These are phyloP conservation scores for Apis cerana DNA, from an alignment of 1,140 invertebrate genomes.

Conservation along the genomic window DNA sequence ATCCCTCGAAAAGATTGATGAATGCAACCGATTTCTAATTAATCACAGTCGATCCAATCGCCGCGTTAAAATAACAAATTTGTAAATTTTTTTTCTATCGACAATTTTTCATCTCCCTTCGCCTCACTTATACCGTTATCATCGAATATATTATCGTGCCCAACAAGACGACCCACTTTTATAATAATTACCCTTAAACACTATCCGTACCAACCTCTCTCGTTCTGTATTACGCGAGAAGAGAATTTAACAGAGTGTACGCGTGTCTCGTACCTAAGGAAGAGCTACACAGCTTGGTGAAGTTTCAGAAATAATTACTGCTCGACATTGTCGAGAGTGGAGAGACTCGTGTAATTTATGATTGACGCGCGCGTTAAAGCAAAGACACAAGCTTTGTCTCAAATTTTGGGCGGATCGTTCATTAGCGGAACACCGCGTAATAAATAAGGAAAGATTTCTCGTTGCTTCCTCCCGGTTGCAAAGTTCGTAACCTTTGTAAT, in stretches of 20 bases:
- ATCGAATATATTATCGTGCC: no score
- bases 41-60: background rate
- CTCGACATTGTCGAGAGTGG: conserved; percentile 23
- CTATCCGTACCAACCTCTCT: no score
- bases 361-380: conserved; percentile 32
- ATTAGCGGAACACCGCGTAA: background rate
- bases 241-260: no score
- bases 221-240: no score
- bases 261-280: background rate
- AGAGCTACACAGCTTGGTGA: conserved; percentile 7
- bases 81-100: no score
- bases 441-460: background rate
- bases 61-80: no score
- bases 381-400: conserved; percentile 16
- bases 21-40: background rate
- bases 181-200: no score
- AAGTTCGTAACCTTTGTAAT: background rate
- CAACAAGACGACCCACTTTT: no score
- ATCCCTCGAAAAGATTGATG: background rate
- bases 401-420: conserved; percentile 22
- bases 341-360: conserved; percentile 28
- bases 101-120: no score
- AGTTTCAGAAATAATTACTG: conserved; percentile 41
- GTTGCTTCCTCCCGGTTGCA: no score
- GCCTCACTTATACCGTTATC: no score